Evolutionary conservation across 1,140 invertebrate species (phyloP).

Genomic region (Hirudo medicinalis): DNA sequence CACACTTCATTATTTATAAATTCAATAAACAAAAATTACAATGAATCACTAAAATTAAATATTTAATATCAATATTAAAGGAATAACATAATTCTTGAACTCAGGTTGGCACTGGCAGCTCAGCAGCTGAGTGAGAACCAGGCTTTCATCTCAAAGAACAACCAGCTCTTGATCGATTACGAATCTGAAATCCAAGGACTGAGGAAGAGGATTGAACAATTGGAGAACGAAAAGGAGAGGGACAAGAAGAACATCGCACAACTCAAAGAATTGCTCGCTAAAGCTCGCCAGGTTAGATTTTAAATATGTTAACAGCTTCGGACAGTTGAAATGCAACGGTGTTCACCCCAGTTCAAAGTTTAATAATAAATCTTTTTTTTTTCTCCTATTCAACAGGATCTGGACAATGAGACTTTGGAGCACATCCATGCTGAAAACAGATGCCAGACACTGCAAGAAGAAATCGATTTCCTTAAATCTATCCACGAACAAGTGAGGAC

Average conservation of each 20-base stretch:
- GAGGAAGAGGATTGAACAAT: slow-evolving; percentile 40
- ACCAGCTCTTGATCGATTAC: slow-evolving; percentile 43
- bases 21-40: too few relatives aligned
- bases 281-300: slow-evolving; percentile 29
- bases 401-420: slow-evolving; percentile 40
- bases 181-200: slow-evolving; percentile 46
- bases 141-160: slow-evolving; percentile 6
- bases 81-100: background rate
- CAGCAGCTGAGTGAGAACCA: slow-evolving; percentile 4
- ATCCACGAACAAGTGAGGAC: slow-evolving; percentile 38
- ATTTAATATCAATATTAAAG: too few relatives aligned
- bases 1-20: too few relatives aligned
- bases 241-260: slow-evolving; percentile 37
- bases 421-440: slow-evolving; percentile 41
- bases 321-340: background rate
- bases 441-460: slow-evolving; percentile 43
- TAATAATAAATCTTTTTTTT: background rate
- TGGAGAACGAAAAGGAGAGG: slow-evolving; percentile 42
- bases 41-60: too few relatives aligned
- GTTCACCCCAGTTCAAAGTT: background rate
- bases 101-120: slow-evolving; percentile 1
- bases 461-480: slow-evolving; percentile 41
- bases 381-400: slow-evolving; percentile 29
- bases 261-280: slow-evolving; percentile 37
- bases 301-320: background rate